Evolutionary conservation across 2,888 invertebrate genomes (phyloP), one percentile per base, ranked within the genome.

Genomic region (Dryadula phaetusa): DNA sequence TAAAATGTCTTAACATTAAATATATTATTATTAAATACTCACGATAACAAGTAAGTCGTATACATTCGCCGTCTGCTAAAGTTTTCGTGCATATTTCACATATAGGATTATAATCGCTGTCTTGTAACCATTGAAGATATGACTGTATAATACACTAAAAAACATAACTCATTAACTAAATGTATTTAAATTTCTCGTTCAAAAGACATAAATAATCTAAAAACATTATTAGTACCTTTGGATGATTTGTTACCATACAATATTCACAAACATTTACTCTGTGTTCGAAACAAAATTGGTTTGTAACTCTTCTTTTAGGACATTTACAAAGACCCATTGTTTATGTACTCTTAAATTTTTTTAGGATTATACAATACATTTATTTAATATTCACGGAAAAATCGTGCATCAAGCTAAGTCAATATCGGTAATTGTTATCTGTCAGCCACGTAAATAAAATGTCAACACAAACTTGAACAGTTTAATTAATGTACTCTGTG

Each of bases 281-380:
- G 88, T 99, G 99, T 88, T 99, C 99, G 90, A 99, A 99, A 93
- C 99, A 99, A 94, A 99, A 99, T 85, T 99, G 97, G 93, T 98
- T 99, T 67, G 99, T 99, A 72, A 99, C 98, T 91, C 97, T 96
- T 78, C 98, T 94, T 89, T 99, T 99, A 20, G 99, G 98, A 93
- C 99, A 99, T 89, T 99, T 99, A 92, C 99, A 99, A 72, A 99
- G 94, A 72, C 99, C 99, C 99, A 99, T 99, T 49, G 54, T 84
- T 81, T 78, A 58, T 25, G 12, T 69, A 61, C 65, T 66, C 61
- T 70, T 64, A 44, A 66, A 42, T 63, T 65, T 63, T 62, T 28
- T 63, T 49, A 67, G 52, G 67, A 74, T 63, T 67, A 62, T 46
- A 46, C 44, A 46, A 40, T 53, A 37, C 32, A 40, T 62, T 64